Conservation (phyloP, 2,113 vertebrate genomes). For the Neolamprologus sp. region DNA sequence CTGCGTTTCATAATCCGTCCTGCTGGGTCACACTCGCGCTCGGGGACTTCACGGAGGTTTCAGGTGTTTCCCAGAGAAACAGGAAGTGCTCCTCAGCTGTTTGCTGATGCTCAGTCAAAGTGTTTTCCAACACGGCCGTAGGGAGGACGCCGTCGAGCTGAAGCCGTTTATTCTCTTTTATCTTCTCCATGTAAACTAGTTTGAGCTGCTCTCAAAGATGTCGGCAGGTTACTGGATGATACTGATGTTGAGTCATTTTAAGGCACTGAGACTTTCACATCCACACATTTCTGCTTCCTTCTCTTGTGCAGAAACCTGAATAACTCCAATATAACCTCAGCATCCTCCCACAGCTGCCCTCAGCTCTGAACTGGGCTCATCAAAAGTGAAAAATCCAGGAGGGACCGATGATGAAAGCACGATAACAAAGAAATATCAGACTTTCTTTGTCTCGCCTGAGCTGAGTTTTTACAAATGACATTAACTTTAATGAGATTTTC, state of each 20-base stretch:
- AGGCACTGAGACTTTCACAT: background rate
- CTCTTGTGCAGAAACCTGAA: background rate
- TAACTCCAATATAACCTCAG: rapidly evolving
- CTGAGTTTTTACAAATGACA: background rate
- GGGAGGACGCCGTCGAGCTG: rapidly evolving
- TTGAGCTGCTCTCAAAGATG: background rate
- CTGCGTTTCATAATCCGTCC: background rate
- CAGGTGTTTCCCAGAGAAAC: background rate
- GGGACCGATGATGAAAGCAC: background rate
- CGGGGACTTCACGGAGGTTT: background rate
- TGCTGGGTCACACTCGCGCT: background rate
- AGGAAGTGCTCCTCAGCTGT: background rate
- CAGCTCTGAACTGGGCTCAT: background rate
- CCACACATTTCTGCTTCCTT: background rate
- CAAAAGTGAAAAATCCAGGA: background rate
- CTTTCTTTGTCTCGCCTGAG: background rate
- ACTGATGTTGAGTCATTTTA: rapidly evolving
- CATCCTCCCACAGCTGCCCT: background rate
- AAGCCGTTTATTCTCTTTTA: background rate
- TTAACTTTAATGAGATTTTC: background rate
- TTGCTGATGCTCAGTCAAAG: background rate
- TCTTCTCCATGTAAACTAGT: background rate
- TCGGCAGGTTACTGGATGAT: background rate
- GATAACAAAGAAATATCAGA: background rate
- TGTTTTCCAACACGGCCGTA: background rate